Evolutionary conservation across 2,797 vertebrate genomes (phyloP).

Genomic region (Acipenser ruthenus): DNA sequence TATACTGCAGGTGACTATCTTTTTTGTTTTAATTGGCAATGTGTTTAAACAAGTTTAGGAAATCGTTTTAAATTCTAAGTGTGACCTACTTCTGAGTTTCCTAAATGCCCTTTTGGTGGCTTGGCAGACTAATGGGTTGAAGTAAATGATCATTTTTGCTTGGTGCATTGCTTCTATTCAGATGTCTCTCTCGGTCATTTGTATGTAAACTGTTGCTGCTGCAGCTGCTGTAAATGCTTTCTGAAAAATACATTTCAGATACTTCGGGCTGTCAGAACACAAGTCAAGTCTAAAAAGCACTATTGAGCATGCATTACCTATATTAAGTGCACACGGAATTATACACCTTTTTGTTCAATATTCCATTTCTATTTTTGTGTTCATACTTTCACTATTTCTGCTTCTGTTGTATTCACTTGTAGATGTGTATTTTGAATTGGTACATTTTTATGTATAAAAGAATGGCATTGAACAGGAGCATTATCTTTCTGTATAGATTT

Average conservation of each 20-base stretch:
- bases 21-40: no score
- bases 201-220: conserved; percentile 52
- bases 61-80: no score
- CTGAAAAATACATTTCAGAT: conserved; percentile 31
- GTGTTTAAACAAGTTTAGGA: no score
- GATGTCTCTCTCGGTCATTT: conserved; percentile 33
- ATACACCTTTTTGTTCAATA: conserved; percentile 22
- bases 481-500: conserved; percentile 58
- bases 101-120: no score
- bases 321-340: conserved; percentile 20
- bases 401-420: conserved; percentile 36
- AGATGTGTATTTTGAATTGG: conserved; percentile 46
- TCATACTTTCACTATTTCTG: conserved; percentile 26
- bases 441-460: conserved; percentile 51
- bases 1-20: no score
- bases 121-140: no score
- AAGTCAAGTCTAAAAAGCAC: conserved; percentile 19
- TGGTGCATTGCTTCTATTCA: conserved; percentile 18
- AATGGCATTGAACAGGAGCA: conserved; percentile 52
- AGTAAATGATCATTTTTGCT: no score
- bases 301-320: neutral
- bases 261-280: conserved; percentile 45
- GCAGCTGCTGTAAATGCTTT: conserved; percentile 32
- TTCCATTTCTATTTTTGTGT: conserved; percentile 32
- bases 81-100: no score